Conservation (phyloP, 2,113 vertebrate species). For the Anthoscopus minutus region DNA sequence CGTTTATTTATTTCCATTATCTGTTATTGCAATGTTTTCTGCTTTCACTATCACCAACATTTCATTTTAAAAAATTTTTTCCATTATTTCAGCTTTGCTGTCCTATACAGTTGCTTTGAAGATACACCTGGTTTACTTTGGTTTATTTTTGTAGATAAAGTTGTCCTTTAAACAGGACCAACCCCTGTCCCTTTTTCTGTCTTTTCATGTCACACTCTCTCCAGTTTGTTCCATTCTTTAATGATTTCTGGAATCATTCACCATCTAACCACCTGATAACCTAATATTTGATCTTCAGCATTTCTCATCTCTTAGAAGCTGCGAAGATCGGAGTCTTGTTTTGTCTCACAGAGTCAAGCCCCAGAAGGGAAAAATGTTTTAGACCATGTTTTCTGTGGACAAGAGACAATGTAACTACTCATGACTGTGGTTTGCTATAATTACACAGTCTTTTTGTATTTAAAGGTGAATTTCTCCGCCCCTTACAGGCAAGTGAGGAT, state of each 20-base stretch:
- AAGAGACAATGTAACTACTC: background rate
- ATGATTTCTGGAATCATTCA: background rate
- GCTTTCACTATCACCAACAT: background rate
- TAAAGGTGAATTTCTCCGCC: background rate
- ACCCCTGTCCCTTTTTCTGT: background rate
- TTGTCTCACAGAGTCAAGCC: background rate
- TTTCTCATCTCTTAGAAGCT: background rate
- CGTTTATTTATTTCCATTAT: background rate
- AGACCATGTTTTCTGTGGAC: background rate
- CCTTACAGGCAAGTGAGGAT: background rate
- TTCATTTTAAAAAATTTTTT: background rate
- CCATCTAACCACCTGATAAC: background rate
- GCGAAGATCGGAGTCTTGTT: background rate
- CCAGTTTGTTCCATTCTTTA: background rate
- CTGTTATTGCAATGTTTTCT: background rate
- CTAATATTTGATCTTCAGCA: background rate
- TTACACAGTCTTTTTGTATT: background rate
- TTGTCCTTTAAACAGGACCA: background rate
- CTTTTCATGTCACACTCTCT: background rate
- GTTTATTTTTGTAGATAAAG: background rate
- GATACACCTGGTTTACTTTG: background rate
- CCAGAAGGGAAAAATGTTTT: background rate
- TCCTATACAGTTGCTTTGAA: background rate
- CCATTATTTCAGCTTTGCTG: background rate
- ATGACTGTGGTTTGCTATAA: background rate